Conservation (phyloP, 2,113 vertebrate species). For the Miniopterus natalensis region DNA sequence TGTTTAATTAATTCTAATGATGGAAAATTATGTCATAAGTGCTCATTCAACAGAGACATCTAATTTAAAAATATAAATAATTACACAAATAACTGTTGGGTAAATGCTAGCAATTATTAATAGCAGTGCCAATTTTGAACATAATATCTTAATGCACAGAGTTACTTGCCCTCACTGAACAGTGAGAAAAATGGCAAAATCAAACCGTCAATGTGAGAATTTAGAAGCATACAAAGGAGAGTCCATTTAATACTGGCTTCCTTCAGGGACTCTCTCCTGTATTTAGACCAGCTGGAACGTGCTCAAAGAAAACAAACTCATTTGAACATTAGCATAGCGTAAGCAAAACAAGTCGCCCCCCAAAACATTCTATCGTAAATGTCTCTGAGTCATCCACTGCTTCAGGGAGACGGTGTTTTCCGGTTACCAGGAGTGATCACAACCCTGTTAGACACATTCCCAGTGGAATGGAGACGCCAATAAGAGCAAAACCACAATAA, state of each 20-base stretch:
- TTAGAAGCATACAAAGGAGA: conserved; percentile 37
- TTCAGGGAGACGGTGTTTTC: neutral
- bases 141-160: neutral
- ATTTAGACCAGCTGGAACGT: conserved; percentile 4
- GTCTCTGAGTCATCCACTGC: neutral
- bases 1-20: conserved; percentile 66
- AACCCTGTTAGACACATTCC: neutral
- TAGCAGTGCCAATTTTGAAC: conserved; percentile 34
- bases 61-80: conserved; percentile 30
- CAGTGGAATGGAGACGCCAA: neutral
- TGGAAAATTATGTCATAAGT: neutral
- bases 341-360: conserved; percentile 46
- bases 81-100: conserved; percentile 27
- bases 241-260: conserved; percentile 13
- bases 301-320: neutral
- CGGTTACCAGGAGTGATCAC: neutral
- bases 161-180: neutral
- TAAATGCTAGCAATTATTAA: conserved; percentile 59
- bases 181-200: conserved; percentile 42
- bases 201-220: neutral
- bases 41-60: conserved; percentile 28
- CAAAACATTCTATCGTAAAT: neutral
- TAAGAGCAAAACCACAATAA: neutral
- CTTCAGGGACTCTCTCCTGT: neutral
- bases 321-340: conserved; percentile 33